Evolutionary conservation across 2,888 invertebrate species (phyloP).

Genomic region (Buathra laborator): DNA sequence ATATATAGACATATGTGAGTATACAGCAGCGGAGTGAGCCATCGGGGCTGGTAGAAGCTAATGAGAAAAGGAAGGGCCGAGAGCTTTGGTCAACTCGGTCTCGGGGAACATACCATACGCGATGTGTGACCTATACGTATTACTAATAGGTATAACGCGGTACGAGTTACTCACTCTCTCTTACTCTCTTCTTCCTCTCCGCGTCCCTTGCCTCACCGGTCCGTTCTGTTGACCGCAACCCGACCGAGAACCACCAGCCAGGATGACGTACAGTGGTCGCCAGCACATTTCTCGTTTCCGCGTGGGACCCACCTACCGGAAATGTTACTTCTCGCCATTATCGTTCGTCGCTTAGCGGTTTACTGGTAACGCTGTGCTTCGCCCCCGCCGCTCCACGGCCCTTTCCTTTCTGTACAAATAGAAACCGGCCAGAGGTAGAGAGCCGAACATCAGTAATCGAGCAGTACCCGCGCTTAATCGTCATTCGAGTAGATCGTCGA

Average conservation of each 20-base stretch:
- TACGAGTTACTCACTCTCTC: conserved; percentile 25
- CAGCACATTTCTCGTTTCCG: conserved; percentile 69
- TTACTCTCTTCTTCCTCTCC: conserved; percentile 1
- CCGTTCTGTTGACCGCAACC: conserved; percentile 63
- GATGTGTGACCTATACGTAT: conserved; percentile 47
- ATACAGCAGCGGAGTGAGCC: conserved; percentile 41
- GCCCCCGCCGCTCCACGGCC: neutral
- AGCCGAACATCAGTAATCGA: conserved; percentile 50
- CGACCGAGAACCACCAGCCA: conserved; percentile 60
- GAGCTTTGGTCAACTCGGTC: conserved; percentile 60
- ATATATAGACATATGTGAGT: neutral
- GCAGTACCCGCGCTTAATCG: conserved; percentile 57
- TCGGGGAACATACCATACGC: conserved; percentile 46
- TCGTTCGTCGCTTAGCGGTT: conserved; percentile 70
- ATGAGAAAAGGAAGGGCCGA: conserved; percentile 56
- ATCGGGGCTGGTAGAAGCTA: conserved; percentile 42
- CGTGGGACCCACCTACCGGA: conserved; percentile 66
- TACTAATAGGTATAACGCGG: conserved; percentile 33
- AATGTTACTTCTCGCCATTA: conserved; percentile 69
- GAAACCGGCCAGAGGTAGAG: conserved; percentile 20
- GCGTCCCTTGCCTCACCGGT: conserved; percentile 17
- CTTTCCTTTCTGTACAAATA: conserved; percentile 13
- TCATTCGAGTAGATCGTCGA: conserved; percentile 51
- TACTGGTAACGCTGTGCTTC: conserved; percentile 27
- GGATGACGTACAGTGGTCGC: conserved; percentile 69